Evolutionary conservation across 2,797 vertebrate genomes (phyloP), one percentile per base, ranked within the genome.

Genomic region (Eurystomus glaucurus): DNA sequence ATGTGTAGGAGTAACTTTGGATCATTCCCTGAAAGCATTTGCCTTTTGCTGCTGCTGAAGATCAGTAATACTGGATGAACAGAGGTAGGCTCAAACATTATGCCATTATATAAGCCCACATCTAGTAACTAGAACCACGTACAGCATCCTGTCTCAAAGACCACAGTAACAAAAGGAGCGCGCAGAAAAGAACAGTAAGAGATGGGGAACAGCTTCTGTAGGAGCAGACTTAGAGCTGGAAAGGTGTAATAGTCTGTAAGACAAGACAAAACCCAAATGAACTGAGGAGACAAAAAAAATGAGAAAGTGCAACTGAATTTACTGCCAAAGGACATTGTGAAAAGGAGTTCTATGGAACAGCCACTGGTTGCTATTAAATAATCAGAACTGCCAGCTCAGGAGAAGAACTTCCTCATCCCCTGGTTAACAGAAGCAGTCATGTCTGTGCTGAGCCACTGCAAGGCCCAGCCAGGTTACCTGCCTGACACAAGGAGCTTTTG

Each of bases 31-130:
- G 52, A 46, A 90, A 75, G 35, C 14, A 22, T 41, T 88, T 87
- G 37, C 71, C 85, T 95, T 87, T 82, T 83, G 81, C 77, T 87
- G 52, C 69, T 43, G 20, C 55, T 75, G 64, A 7, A 68, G 64
- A 20, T 39, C 61, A 39, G 11, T 20, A 20, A 37, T 21, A 23
- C 2, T 15, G 13, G 54, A 19, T 46, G 14, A 46, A 37, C 6
- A 37, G 37, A 37, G 37, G 37, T 37, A 37, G 37, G 37, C 37
- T 37, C 37, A 86, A 76, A 46, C 16, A 6, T 19, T 4, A 33
- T 0, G 0, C 28, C 14, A 1, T 48, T 66, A 3, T 18, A 8
- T 7, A 29, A 80, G 43, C 72, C 60, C 50, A 21, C 11, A 23
- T 62, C 61, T 52, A 52, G 76, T 52, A 64, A 52, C 29, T 41